Conservation (phyloP, 2,797 vertebrate species). For the Morus bassanus region DNA sequence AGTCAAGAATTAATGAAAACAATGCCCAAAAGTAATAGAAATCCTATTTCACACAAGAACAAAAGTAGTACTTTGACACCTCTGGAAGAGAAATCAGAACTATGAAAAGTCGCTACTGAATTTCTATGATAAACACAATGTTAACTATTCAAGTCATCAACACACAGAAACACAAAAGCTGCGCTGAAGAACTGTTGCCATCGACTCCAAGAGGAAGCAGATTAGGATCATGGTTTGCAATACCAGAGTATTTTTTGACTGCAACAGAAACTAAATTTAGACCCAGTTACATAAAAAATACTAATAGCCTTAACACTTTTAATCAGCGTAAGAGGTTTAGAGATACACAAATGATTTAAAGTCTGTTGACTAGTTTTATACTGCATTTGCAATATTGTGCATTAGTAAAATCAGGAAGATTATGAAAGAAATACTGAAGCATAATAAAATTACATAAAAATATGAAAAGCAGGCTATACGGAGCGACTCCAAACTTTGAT, state of each 20-base stretch:
- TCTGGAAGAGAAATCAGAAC: neutral
- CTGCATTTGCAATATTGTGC: slow-evolving; percentile 70
- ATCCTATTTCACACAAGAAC: neutral
- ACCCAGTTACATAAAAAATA: slow-evolving; percentile 72
- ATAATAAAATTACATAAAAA: slow-evolving; percentile 67
- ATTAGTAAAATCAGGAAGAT: slow-evolving; percentile 69
- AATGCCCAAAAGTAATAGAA: neutral
- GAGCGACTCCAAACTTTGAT: neutral
- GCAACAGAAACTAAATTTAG: slow-evolving; percentile 68
- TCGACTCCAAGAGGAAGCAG: neutral
- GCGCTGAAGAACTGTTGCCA: neutral
- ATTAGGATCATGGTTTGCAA: slow-evolving; percentile 25
- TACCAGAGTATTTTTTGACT: slow-evolving; percentile 32
- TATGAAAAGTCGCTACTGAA: neutral
- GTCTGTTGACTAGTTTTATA: slow-evolving; percentile 61
- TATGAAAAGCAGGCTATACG: neutral
- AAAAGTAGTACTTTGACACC: neutral
- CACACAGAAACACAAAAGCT: neutral
- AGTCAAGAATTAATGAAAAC: neutral
- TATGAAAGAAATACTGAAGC: slow-evolving; percentile 42
- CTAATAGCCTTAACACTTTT: slow-evolving; percentile 71
- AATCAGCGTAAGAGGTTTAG: slow-evolving; percentile 73
- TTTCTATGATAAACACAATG: neutral
- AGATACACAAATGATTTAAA: slow-evolving; percentile 67
- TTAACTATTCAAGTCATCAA: neutral